phyloP scores from a whole-genome alignment of 2,797 vertebrate genomes.

The Margarornis squamiger region DNA sequence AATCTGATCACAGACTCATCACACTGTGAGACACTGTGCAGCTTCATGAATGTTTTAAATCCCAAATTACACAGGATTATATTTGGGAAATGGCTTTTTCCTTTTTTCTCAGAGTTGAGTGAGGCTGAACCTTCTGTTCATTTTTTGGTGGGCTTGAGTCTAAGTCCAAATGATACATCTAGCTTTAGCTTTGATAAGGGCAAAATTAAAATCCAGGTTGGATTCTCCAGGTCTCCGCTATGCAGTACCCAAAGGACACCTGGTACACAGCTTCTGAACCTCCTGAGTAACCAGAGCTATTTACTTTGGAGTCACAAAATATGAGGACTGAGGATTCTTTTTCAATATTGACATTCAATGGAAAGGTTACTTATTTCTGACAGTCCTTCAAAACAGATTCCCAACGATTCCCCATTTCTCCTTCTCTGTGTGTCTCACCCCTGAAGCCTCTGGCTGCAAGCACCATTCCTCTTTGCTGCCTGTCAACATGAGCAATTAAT shows the following conservation, averaged over 20 bases:
- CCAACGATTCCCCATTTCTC: neutral
- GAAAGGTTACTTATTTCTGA: neutral
- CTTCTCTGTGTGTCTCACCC: neutral
- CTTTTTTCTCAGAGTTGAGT: neutral
- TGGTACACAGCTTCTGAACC: neutral
- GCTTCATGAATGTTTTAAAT: neutral
- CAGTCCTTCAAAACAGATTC: neutral
- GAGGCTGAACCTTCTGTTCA: neutral
- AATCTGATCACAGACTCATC: neutral
- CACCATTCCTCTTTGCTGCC: neutral
- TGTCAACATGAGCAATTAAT: slow-evolving; percentile 39
- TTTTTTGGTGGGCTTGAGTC: neutral
- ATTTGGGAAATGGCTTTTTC: neutral
- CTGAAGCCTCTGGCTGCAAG: slow-evolving; percentile 22
- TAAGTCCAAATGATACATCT: neutral
- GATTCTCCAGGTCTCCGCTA: neutral
- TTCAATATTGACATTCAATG: neutral
- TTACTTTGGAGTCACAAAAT: neutral
- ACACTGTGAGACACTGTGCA: neutral
- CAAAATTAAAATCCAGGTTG: neutral
- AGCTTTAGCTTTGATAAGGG: neutral
- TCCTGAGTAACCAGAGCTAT: neutral
- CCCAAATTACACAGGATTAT: neutral
- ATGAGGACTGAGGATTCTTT: slow-evolving; percentile 4
- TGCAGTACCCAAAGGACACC: neutral